Base-by-base conservation (phyloP, 1,140 invertebrate species). In the Pogonognathellus flavescens region DNA sequence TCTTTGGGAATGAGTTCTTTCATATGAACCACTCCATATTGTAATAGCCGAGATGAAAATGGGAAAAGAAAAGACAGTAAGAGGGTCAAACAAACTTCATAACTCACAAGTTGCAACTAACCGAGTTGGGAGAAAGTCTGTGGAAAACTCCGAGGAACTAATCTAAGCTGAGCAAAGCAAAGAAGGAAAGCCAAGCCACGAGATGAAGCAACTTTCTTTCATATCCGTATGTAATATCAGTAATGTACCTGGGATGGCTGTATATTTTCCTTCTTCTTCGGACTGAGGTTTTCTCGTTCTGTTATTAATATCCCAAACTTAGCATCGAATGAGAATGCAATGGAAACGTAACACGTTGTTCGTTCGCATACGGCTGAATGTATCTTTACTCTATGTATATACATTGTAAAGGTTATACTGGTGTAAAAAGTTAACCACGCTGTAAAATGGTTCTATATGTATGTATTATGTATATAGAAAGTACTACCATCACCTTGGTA, bases 41-140 rank as follows among this genome's bases (percentile, higher is more conserved):
- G 70, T 31, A 41, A 50, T 76, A 49, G 41, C 49, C n/a, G 70
- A 76, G 70, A 76, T 49, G 66, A 72, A 72, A 72, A 72, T 76
- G 14, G 41, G 70, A 76, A 76, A 76, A 76, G 13, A 76, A 76
- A 76, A 50, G 31, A 41, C 70, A 41, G 70, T 76, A 76, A 76
- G 70, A 76, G 31, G 70, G 70, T 76, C 70, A 76, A 76, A 76
- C 70, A 41, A 76, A 76, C 5, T 76, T 76, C 70, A 76, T 76
- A 76, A 76, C 70, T 76, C 16, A n/a, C 41, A 76, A 49, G 25
- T 76, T 49, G 70, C 13, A 41, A 76, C 70, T 76, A 31, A 41
- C n/a, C 11, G 25, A n/a, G 41, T 49, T 41, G 41, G 31, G 18
- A 22, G 18, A 25, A 20, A 66, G 22, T 6, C 4, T 10, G 60